Percentiles rank a stretch among this genome's conserved stretches.
Conservation (phyloP, 2,797 vertebrate genomes). For the Dromococcyx pavoninus region DNA sequence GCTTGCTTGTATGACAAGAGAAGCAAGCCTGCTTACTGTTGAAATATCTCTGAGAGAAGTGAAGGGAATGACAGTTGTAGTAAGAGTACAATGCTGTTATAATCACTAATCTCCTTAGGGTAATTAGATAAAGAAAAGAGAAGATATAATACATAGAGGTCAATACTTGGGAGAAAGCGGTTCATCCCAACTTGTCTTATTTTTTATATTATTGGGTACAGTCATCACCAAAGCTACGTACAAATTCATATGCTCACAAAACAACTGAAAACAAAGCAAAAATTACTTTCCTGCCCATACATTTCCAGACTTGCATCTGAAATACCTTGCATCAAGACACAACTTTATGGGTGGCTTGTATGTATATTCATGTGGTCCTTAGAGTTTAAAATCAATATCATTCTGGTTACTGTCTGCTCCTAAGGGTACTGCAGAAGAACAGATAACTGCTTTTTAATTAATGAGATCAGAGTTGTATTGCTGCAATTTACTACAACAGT, state of each 20-base stretch:
- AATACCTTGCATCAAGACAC: background rate
- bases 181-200: background rate
- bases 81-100: background rate
- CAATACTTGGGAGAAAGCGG: background rate
- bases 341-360: background rate
- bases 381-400: background rate
- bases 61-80: background rate
- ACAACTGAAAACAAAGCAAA: background rate
- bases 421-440: background rate
- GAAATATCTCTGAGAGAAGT: background rate
- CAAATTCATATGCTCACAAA: background rate
- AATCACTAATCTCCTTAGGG: background rate
- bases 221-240: background rate
- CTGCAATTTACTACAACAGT: background rate
- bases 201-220: background rate
- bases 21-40: no score
- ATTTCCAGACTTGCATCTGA: background rate
- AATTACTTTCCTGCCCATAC: background rate
- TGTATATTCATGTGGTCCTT: accelerated
- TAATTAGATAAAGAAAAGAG: background rate
- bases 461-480: background rate
- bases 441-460: background rate
- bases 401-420: background rate
- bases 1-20: background rate
- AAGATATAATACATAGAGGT: background rate